phyloP scores from a whole-genome alignment of 2,888 invertebrate species.

The Coremacera marginata region DNA sequence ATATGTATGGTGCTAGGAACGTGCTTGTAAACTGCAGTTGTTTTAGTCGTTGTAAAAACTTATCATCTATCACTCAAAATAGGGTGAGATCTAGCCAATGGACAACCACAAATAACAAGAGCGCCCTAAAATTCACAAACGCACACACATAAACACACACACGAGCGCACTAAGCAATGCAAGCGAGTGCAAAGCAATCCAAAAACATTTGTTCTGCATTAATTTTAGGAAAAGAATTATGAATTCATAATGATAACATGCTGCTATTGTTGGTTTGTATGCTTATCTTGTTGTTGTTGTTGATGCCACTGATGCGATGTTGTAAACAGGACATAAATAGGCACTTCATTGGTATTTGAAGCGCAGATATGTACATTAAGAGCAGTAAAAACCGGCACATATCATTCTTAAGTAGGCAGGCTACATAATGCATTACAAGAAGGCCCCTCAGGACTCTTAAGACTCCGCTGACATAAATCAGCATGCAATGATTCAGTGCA shows the following conservation, averaged over 20 bases:
- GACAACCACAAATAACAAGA: constrained; percentile 41
- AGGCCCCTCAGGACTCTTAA: too few species aligned
- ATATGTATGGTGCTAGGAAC: not conserved
- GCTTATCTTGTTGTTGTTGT: constrained; percentile 1
- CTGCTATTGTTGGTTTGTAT: not conserved
- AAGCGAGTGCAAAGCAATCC: not conserved
- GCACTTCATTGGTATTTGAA: too few species aligned
- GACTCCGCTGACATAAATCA: too few species aligned
- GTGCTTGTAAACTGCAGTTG: not conserved
- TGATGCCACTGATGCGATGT: not conserved
- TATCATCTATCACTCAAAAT: too few species aligned
- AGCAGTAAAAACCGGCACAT: too few species aligned
- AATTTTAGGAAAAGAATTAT: constrained; percentile 17
- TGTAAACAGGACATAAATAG: too few species aligned
- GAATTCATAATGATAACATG: constrained; percentile 2
- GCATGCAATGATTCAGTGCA: too few species aligned
- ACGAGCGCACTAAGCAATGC: not conserved
- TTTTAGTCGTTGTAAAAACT: not conserved
- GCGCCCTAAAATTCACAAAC: constrained; percentile 35
- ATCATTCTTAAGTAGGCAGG: too few species aligned
- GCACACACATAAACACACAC: not conserved
- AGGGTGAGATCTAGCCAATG: constrained; percentile 27
- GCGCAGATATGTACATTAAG: too few species aligned
- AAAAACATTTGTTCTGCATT: constrained; percentile 1
- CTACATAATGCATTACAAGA: too few species aligned